These are phyloP conservation scores for Synanthedon myopaeformis DNA, from an alignment of 2,888 invertebrate species.

Conservation along the genomic window DNA sequence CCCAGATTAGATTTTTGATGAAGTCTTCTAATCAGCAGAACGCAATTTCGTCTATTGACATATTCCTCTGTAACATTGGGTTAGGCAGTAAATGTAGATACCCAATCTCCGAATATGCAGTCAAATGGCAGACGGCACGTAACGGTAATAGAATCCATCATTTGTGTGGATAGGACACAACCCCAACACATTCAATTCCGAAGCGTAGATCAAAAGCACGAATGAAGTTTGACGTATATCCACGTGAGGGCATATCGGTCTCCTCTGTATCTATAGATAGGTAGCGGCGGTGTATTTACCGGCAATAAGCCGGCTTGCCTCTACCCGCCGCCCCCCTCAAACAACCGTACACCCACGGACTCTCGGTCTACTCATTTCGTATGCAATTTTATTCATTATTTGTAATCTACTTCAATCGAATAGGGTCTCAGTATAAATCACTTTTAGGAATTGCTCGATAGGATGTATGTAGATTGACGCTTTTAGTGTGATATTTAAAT, in stretches of 20 bases:
- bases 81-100: too few relatives aligned
- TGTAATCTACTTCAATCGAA: constrained; percentile 69
- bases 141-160: neutral
- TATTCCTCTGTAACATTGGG: too few relatives aligned
- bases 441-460: constrained; percentile 62
- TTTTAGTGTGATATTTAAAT: constrained; percentile 67
- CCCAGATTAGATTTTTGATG: too few relatives aligned
- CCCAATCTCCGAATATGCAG: neutral
- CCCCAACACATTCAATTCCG: neutral
- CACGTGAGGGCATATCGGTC: constrained; percentile 23
- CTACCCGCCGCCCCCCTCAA: constrained; percentile 36
- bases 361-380: constrained; percentile 62
- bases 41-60: too few relatives aligned
- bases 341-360: constrained; percentile 55
- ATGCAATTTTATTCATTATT: constrained; percentile 71
- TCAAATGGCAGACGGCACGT: neutral
- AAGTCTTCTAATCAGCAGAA: too few relatives aligned
- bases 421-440: constrained; percentile 65
- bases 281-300: constrained; percentile 33
- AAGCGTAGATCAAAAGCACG: constrained; percentile 24
- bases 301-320: constrained; percentile 42
- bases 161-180: neutral
- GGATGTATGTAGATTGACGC: constrained; percentile 66
- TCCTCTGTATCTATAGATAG: constrained; percentile 13
- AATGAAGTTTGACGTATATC: constrained; percentile 23